Percentiles rank a stretch among this genome's conserved stretches.
These are phyloP conservation scores for Falco novaeseelandiae DNA, from an alignment of 2,797 vertebrate genomes.

Conservation along the genomic window DNA sequence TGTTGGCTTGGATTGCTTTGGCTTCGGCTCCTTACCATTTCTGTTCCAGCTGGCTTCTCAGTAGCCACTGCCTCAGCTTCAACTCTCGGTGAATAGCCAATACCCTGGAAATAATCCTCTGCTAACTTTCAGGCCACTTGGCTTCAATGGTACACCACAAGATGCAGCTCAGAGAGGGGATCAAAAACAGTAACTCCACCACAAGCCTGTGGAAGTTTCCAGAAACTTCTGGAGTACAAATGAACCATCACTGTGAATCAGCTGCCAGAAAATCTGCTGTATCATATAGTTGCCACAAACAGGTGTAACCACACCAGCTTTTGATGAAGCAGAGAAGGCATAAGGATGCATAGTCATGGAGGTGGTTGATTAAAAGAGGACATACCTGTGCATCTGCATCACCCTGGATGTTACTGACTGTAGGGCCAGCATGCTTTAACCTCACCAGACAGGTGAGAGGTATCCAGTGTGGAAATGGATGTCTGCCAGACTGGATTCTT, in stretches of 20 bases:
- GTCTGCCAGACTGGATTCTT: background rate
- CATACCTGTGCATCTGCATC: background rate
- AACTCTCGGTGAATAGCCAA: background rate
- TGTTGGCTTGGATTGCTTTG: background rate
- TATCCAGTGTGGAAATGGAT: background rate
- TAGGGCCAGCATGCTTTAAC: background rate
- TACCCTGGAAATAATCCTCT: background rate
- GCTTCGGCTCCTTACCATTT: background rate
- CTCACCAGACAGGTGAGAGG: background rate
- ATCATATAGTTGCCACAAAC: fast-evolving
- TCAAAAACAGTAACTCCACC: background rate
- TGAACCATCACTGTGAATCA: background rate
- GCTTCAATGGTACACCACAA: fast-evolving
- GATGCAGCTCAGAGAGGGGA: background rate
- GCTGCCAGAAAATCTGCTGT: background rate
- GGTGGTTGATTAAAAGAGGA: background rate
- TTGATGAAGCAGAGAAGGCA: background rate
- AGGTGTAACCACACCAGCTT: fast-evolving
- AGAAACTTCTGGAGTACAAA: background rate
- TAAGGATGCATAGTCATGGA: background rate
- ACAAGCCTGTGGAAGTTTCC: background rate
- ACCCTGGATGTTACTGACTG: background rate
- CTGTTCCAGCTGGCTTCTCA: background rate
- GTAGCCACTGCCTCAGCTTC: background rate
- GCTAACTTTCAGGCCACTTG: background rate